Base-by-base conservation (phyloP, 2,113 vertebrate species). In the Catharus minimus region DNA sequence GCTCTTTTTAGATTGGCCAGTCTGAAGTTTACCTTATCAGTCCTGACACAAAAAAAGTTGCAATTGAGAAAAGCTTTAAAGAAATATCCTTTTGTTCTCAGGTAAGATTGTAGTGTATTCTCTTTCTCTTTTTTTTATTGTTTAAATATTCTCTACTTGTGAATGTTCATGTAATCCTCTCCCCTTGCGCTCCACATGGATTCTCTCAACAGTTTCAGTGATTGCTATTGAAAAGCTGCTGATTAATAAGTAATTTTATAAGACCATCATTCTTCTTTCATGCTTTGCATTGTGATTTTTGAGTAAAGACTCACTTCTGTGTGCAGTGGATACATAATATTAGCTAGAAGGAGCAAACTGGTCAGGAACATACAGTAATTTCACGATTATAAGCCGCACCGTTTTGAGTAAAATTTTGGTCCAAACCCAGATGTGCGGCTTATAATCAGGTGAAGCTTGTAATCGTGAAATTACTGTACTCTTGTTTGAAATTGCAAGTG, bases 81-180 rank as follows among this genome's bases (percentile, higher is more conserved):
- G 99, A 99, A 97, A 99, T 99, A 95, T 99, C 99, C 44, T 99
- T 99, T 98, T 99, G 99, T 97, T 99, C 99, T 97, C 99, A 99
- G 99, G 99, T 99, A 97, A 95, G 93, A 82, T 20, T 62, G n/a
- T 5, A 27, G 15, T 60, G 16, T 76, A 16, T 43, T 82, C 30
- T 44, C 52, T 50, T 24, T 69, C 7, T 68, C 7, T 41, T 17
- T 14, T 53, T 49, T 33, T 53, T 24, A 18, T 43, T 47, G 13
- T 75, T 90, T 77, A 27, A 33, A 30, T 88, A 18, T 36, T 83
- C 21, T 78, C 14, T 10, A 4, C 12, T 81, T 67, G 23, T 24
- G 44, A 76, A 47, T 80, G 36, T 33, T 74, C 9, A 2, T 12
- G 11, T 49, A 13, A 14, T 84, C 10, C 6, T 71, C 21, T 83